Evolutionary conservation across 1,140 invertebrate species (phyloP), one percentile per base, ranked within the genome.

Genomic region (Caenorhabditis inopinata): DNA sequence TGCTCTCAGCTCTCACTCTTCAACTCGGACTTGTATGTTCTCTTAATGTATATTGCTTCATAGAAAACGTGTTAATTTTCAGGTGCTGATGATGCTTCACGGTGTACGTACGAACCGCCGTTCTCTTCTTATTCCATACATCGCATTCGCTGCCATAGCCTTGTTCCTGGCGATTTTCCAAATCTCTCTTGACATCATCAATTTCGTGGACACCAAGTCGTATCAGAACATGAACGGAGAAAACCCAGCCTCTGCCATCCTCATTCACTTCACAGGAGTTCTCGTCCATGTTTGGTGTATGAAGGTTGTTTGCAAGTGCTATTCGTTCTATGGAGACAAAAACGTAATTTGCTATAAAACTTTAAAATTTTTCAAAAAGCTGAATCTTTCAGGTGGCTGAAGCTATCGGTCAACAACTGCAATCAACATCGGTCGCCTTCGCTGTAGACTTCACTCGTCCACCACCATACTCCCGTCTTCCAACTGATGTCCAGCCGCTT

Each of bases 241-340:
- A 32, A 68, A 68, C 47, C 78, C 47, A 7, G 48, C 46, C 14
- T 75, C 47, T 6, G 58, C 62, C 1, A 85, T 87, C 51, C 32
- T 87, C 14, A 49, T 75, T 12, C 83, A 88, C 42, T 42, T 88
- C 21, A 46, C 88, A 25, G 87, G 86, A 18, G 87, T 85, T 2
- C 68, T 88, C 62, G 83, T 88, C 48, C 87, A 88, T 51, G 78
- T 84, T 14, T 88, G 87, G 87, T 88, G 87, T 42, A 73, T 88
- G 51, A 83, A 83, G 11, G 86, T 88, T 27, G 82, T 88, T 42
- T 88, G 87, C 85, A 83, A 87, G 35, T 88, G 86, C 83, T 88
- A 88, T 58, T 83, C 81, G 32, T 88, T 82, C 74, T 80, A 88
- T 16, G 87, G 87, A 32, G 87, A 88, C 21, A 87, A 88, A 80